phyloP scores from a whole-genome alignment of 2,888 invertebrate genomes.

The Zhengitettix transpicula region DNA sequence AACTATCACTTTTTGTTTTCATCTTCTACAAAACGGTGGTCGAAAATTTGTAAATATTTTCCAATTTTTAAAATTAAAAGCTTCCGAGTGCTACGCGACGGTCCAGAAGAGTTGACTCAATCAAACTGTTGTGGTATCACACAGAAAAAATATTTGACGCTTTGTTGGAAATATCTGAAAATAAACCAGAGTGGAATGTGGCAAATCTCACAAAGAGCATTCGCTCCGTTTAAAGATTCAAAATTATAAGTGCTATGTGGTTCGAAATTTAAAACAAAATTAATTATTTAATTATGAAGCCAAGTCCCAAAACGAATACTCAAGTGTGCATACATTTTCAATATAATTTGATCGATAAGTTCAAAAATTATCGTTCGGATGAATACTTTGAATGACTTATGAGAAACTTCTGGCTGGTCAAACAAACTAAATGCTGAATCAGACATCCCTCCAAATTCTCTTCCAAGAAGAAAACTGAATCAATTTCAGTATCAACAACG shows the following conservation, averaged over 20 bases:
- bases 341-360: conserved; percentile 1
- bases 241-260: conserved; percentile 12
- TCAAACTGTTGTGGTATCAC: conserved; percentile 8
- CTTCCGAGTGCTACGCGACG: neutral
- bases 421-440: too few species aligned
- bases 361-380: conserved; percentile 13
- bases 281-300: conserved; percentile 15
- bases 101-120: conserved; percentile 3
- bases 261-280: conserved; percentile 9
- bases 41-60: conserved; percentile 11
- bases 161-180: neutral
- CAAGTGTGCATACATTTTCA: conserved; percentile 12
- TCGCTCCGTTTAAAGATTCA: conserved; percentile 11
- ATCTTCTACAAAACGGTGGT: conserved; percentile 2
- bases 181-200: conserved; percentile 9
- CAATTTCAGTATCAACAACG: too few species aligned
- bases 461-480: too few species aligned
- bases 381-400: too few species aligned
- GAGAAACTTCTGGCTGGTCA: too few species aligned
- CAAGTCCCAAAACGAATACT: conserved; percentile 15
- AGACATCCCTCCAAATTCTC: too few species aligned
- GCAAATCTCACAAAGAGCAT: conserved; percentile 11
- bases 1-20: neutral
- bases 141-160: conserved; percentile 13
- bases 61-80: conserved; percentile 15